Conservation (phyloP, 2,113 vertebrate species). For the Carassius auratus region DNA sequence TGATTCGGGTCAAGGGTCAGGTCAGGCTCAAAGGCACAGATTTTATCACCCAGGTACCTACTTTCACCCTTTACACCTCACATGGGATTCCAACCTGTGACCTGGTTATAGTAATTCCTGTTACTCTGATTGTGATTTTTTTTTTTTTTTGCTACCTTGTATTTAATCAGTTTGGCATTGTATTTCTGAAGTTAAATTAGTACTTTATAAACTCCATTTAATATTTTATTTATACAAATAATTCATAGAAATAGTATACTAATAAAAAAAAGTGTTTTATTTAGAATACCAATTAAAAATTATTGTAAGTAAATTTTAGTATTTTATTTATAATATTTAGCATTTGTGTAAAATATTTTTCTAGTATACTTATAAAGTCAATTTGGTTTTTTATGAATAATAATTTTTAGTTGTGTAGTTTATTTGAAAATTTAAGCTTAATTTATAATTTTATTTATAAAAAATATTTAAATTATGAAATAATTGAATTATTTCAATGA, state of each 20-base stretch:
- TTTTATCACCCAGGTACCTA: background rate
- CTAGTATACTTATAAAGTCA: background rate
- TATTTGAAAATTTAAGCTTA: too few relatives aligned
- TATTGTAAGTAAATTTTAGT: background rate
- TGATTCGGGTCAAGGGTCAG: background rate
- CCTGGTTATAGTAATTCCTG: background rate
- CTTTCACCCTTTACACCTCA: background rate
- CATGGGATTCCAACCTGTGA: background rate
- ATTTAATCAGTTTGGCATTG: background rate
- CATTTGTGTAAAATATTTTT: background rate
- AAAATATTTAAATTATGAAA: too few relatives aligned
- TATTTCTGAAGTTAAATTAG: background rate
- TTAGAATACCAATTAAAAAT: background rate
- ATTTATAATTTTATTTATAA: too few relatives aligned
- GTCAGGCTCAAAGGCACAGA: background rate
- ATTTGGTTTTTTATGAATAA: background rate
- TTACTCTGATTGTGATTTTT: background rate
- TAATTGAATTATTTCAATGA: too few relatives aligned
- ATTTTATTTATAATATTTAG: background rate
- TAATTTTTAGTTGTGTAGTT: too few relatives aligned
- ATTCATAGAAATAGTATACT: background rate
- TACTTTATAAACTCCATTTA: background rate
- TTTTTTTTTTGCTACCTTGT: background rate
- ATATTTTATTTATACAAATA: background rate
- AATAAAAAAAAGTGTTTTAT: background rate